Evolutionary conservation across 2,888 invertebrate genomes (phyloP).

Genomic region (Conchocele bisecta): DNA sequence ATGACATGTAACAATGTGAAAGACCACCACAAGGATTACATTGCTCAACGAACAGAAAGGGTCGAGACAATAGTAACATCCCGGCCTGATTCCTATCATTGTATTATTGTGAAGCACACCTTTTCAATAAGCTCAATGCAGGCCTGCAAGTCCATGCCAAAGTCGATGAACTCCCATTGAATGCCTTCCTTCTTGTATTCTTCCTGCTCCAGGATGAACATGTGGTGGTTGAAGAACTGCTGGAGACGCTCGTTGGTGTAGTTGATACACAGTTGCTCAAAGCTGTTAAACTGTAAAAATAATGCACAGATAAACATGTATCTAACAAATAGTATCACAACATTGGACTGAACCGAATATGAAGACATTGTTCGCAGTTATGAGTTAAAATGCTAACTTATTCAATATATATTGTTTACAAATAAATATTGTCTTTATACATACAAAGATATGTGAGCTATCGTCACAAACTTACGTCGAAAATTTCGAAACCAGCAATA

Average conservation of each 20-base stretch:
- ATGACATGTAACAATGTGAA: no score
- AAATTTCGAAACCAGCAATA: conserved; percentile 99
- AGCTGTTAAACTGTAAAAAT: conserved; percentile 93
- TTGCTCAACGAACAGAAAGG: no score
- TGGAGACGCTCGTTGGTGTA: conserved; percentile 99
- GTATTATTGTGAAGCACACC: conserved; percentile 59
- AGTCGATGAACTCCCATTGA: conserved; percentile 98
- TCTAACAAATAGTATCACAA: no score
- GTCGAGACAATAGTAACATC: no score
- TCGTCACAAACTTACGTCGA: conserved; percentile 87
- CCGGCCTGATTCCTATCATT: not conserved
- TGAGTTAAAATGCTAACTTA: no score
- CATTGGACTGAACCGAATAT: no score
- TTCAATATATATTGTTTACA: no score
- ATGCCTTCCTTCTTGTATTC: conserved; percentile 97
- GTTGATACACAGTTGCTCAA: conserved; percentile 99
- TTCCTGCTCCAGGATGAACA: conserved; percentile 99
- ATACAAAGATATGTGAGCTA: not conserved
- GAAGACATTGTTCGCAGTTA: no score
- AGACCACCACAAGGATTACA: no score
- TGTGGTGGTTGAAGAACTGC: conserved; percentile 99
- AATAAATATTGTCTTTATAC: no score
- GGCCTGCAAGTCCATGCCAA: conserved; percentile 97
- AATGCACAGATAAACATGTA: no score
- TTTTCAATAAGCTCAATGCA: conserved; percentile 92